A percentile compares a stretch with the other conserved stretches of the same genome.
Evolutionary conservation across 1,140 invertebrate species (phyloP).

Genomic region (Diorhabda elongata): DNA sequence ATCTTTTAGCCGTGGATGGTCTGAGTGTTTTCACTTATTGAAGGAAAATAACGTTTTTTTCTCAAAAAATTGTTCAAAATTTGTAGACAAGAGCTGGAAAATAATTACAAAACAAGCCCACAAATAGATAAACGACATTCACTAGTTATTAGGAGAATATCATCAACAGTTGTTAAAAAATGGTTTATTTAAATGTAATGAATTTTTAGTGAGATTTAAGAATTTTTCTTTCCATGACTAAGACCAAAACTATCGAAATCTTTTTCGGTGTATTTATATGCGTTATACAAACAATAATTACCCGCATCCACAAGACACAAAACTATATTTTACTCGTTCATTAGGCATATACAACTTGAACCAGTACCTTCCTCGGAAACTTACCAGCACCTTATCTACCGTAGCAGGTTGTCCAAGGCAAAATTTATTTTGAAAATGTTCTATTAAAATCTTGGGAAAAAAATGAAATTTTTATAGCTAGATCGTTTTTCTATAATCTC

Average conservation of each 20-base stretch:
- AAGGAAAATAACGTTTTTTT: no score
- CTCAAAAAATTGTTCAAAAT: no score
- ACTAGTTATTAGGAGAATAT: no score
- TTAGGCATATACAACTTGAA: slow-evolving; percentile 21
- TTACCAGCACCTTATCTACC: slow-evolving; percentile 1
- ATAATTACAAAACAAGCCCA: no score
- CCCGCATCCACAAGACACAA: slow-evolving; percentile 12
- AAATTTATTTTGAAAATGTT: slow-evolving; percentile 20
- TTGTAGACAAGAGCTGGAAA: no score
- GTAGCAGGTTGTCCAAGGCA: slow-evolving; percentile 4
- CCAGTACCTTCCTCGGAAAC: slow-evolving; percentile 10
- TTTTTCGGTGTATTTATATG: slow-evolving; percentile 17
- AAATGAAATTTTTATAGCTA: slow-evolving; percentile 18
- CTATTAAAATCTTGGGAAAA: slow-evolving; percentile 18
- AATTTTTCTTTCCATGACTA: slow-evolving; percentile 7
- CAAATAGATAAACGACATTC: no score
- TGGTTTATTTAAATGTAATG: no score
- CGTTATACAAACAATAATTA: slow-evolving; percentile 16
- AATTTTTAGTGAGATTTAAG: slow-evolving; percentile 3
- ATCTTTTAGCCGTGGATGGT: no score
- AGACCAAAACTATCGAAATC: slow-evolving; percentile 15
- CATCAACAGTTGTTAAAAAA: no score
- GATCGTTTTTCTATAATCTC: not conserved
- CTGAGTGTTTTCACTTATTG: no score
- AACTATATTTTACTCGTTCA: slow-evolving; percentile 17